Evolutionary conservation across 1,140 invertebrate genomes (phyloP).

Genomic region (Aphis gossypii): DNA sequence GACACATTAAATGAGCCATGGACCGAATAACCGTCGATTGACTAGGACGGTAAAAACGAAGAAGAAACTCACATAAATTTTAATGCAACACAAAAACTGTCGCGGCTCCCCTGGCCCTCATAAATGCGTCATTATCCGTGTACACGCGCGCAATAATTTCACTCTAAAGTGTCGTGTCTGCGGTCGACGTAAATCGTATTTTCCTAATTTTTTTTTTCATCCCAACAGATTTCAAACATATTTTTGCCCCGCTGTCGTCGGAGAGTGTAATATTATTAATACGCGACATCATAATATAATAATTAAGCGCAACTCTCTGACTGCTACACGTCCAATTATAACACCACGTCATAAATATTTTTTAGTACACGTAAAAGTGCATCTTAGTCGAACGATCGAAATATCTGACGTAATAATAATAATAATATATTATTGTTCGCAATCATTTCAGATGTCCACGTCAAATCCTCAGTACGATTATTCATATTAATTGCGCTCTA

Average conservation of each 20-base stretch:
- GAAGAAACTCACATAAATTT: not conserved
- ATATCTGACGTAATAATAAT: not conserved
- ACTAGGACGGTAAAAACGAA: not conserved
- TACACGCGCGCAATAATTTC: conserved; percentile 7
- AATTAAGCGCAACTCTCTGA: not conserved
- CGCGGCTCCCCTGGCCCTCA: not conserved
- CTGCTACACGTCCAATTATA: not conserved
- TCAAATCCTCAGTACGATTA: not conserved
- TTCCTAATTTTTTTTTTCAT: not conserved
- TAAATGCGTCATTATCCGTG: conserved; percentile 22
- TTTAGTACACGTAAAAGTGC: not conserved
- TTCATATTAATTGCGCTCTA: not conserved
- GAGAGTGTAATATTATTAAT: not conserved
- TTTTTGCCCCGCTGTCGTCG: not conserved
- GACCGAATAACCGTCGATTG: not conserved
- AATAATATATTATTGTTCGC: not conserved
- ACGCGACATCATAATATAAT: not conserved
- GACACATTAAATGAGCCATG: not conserved
- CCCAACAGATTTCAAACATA: not conserved
- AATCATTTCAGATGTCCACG: not conserved
- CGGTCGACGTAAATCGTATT: not conserved
- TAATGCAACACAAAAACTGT: not conserved
- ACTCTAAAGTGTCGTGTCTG: not conserved
- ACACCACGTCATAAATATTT: not conserved
- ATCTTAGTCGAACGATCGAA: not conserved